Percentiles rank a stretch among this genome's conserved stretches.
Conservation (phyloP, 23 tunicate species). For the Oikopleura vanhoeffeni region DNA sequence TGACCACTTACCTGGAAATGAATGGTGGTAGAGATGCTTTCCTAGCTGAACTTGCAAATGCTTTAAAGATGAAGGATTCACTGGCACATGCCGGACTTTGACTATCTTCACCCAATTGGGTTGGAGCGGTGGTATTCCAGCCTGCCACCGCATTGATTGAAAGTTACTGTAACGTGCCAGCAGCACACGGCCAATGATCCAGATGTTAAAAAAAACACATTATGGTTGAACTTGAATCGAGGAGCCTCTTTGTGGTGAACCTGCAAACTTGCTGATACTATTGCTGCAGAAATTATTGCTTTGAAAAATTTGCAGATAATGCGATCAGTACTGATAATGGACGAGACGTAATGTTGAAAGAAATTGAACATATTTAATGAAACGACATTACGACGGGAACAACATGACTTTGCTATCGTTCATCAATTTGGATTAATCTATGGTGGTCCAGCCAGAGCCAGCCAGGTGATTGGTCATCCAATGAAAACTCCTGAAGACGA, state of each 20-base stretch:
- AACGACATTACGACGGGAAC: not conserved
- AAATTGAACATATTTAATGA: not conserved
- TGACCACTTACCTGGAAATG: not conserved
- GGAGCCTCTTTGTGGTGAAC: not conserved
- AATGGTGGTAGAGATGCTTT: not conserved
- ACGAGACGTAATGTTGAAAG: not conserved
- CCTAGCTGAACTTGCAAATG: too few relatives aligned
- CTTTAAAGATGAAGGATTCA: too few relatives aligned
- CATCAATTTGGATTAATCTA: not conserved
- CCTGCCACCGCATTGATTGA: not conserved
- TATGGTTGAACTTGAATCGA: not conserved
- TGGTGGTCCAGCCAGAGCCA: not conserved
- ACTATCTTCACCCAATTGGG: too few relatives aligned
- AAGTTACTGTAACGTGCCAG: not conserved
- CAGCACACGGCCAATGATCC: not conserved
- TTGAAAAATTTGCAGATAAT: not conserved
- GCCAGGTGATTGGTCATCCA: not conserved
- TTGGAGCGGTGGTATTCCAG: too few relatives aligned
- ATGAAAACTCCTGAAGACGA: not conserved
- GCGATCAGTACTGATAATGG: not conserved
- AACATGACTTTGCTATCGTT: not conserved
- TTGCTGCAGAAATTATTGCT: not conserved
- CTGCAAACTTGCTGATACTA: not conserved
- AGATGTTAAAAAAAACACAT: not conserved
- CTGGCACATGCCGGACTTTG: too few relatives aligned